These are phyloP conservation scores for Gorsachius goisagi DNA, from an alignment of 2,113 vertebrate species.

Conservation along the genomic window DNA sequence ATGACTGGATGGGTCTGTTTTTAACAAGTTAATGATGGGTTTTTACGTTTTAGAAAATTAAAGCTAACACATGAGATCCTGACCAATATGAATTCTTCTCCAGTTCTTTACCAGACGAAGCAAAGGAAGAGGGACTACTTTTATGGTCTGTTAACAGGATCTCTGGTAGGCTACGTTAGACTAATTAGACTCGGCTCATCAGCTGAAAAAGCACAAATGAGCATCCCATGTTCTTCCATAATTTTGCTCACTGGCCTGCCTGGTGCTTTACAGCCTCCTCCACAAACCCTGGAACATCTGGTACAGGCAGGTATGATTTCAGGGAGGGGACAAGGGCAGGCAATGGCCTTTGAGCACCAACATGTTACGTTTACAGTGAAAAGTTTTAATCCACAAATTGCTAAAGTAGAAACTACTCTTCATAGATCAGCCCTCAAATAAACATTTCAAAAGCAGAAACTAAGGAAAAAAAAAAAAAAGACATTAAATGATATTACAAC, in stretches of 20 bases:
- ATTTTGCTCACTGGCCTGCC: background rate
- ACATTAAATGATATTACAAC: background rate
- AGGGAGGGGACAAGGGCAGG: background rate
- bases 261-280: background rate
- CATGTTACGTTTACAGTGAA: background rate
- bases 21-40: background rate
- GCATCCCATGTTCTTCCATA: background rate
- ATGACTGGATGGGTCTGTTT: background rate
- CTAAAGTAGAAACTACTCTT: background rate
- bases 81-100: background rate
- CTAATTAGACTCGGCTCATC: background rate
- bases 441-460: background rate
- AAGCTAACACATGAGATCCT: background rate
- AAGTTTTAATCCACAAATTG: background rate
- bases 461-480: background rate
- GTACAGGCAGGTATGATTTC: background rate
- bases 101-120: background rate
- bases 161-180: background rate
- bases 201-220: background rate
- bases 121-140: background rate
- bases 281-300: background rate
- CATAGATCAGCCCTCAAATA: background rate
- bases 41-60: background rate
- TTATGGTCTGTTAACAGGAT: background rate
- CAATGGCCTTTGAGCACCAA: background rate